Base-by-base conservation (phyloP, 2,797 vertebrate species). In the Hippocampus kuda region DNA sequence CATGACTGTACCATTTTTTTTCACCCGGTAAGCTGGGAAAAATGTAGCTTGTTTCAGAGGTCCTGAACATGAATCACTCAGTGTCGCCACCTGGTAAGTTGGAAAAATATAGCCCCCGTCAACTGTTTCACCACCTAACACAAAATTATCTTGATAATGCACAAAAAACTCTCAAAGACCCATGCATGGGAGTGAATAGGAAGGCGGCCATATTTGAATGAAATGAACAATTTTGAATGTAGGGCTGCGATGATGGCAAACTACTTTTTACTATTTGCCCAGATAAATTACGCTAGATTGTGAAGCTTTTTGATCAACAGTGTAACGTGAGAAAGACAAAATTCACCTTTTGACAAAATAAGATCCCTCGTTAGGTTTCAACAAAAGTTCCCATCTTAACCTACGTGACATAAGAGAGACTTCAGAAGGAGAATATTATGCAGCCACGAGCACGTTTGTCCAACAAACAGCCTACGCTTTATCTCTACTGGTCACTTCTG, bases 321-420 rank as follows among this genome's bases (percentile, higher is more conserved):
- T 38, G 65, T 30, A 1, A 34, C 34, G 1, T 34, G 34, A 1
- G 34, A 34, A 41, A 22, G 80, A 82, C 79, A 75, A 82, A 85
- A 83, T 83, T 83, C 77, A 79, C 76, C 75, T 83, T 85, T 82
- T 84, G 84, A 78, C 83, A 82, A 82, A 85, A 89, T 83, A 76
- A 85, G 83, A 76, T 74, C 83, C 82, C 87, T 87, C 84, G 85
- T 90, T 89, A 84, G 79, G 75, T 86, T 87, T 83, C 59, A 76
- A 87, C 84, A 85, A 87, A 86, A 89, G 89, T 85, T 85, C 87
- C 89, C 88, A 89, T 87, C 67, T 67, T 60, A 70, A 71, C 81
- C 70, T 79, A 67, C 76, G 82, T 86, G 81, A 83, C 79, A 78
- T 71, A 70, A 77, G 79, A 79, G 78, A 78, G 77, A 77, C 81